Evolutionary conservation across 2,797 vertebrate genomes (phyloP).

Genomic region (Nyctibius grandis): DNA sequence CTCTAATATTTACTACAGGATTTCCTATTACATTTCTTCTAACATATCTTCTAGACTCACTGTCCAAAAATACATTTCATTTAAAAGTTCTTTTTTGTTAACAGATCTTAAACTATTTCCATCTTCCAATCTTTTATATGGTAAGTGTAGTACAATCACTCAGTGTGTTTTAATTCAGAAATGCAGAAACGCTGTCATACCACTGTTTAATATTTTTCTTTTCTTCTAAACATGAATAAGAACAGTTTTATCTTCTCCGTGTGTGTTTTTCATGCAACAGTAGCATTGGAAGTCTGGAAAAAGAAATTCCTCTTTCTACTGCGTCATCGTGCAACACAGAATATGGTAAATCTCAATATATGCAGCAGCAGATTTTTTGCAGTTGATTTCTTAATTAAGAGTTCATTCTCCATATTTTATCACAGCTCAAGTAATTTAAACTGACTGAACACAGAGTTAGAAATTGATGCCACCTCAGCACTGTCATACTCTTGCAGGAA

Average conservation of each 20-base stretch:
- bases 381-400: constrained; percentile 22
- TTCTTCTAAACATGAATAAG: background rate
- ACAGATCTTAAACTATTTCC: background rate
- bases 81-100: background rate
- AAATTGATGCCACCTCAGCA: constrained; percentile 41
- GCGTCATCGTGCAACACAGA: background rate
- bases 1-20: background rate
- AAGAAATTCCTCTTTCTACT: background rate
- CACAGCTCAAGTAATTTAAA: constrained; percentile 45
- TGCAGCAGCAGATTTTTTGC: background rate
- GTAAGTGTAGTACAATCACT: background rate
- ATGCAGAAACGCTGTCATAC: background rate
- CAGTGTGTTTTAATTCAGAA: background rate
- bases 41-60: background rate
- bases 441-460: constrained; percentile 8
- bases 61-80: background rate
- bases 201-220: background rate
- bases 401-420: background rate
- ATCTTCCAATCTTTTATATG: background rate
- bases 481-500: constrained; percentile 60
- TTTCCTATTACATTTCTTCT: background rate
- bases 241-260: background rate
- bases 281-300: background rate
- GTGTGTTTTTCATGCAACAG: background rate
- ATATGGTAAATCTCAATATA: background rate